Evolutionary conservation across 1,140 invertebrate genomes (phyloP).

Genomic region (Aphaenogaster ashmeadi): DNA sequence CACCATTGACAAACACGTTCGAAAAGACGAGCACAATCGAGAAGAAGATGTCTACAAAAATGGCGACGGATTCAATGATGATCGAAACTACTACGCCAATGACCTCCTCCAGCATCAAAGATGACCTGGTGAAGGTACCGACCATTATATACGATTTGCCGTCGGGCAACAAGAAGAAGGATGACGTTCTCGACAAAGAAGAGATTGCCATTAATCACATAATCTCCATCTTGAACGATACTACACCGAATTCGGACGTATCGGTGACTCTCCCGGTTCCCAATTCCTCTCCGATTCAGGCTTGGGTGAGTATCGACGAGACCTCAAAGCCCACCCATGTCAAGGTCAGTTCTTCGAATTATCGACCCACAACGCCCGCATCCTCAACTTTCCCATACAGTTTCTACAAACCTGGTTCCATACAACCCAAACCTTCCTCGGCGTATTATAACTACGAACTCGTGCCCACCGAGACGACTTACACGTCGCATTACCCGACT

Average conservation of each 20-base stretch:
- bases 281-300: conserved; percentile 83
- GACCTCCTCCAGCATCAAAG: conserved; percentile 56
- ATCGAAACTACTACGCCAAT: conserved; percentile 80
- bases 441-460: conserved; percentile 84
- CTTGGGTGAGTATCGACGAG: conserved; percentile 87
- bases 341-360: conserved; percentile 74
- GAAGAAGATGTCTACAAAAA: conserved; percentile 71
- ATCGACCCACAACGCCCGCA: conserved; percentile 65
- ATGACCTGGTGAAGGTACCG: conserved; percentile 86
- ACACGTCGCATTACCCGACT: conserved; percentile 62
- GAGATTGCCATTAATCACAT: conserved; percentile 88
- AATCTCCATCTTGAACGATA: conserved; percentile 90
- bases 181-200: conserved; percentile 82
- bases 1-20: not conserved
- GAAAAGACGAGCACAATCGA: conserved; percentile 52
- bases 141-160: conserved; percentile 86
- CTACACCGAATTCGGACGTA: conserved; percentile 83
- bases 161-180: conserved; percentile 83
- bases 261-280: conserved; percentile 77
- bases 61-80: conserved; percentile 49
- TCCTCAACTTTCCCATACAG: conserved; percentile 80
- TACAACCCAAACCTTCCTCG: conserved; percentile 72
- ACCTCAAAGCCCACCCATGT: conserved; percentile 77
- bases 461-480: conserved; percentile 72
- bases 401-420: conserved; percentile 78